Evolutionary conservation across 1,140 invertebrate genomes (phyloP).

Genomic region (Ceratoteleas bidentatus): DNA sequence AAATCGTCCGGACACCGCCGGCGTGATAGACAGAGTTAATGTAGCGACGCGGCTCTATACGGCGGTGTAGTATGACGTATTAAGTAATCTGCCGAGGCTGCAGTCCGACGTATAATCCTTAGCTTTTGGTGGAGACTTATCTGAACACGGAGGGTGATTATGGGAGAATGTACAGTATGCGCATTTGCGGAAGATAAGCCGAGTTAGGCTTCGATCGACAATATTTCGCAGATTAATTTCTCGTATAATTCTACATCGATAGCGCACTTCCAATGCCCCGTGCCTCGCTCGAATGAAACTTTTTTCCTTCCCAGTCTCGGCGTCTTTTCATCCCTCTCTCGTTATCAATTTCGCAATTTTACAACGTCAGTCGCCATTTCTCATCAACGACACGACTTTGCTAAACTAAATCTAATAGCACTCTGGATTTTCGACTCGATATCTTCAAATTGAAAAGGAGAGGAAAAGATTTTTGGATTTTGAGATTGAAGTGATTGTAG

Average conservation of each 20-base stretch:
- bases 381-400: no score
- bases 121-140: conserved; percentile 69
- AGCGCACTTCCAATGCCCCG: conserved; percentile 40
- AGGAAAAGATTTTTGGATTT: no score
- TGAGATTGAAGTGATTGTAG: no score
- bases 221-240: conserved; percentile 66
- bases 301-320: background rate
- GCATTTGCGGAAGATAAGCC: no score
- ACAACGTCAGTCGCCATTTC: no score
- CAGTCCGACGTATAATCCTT: conserved; percentile 74
- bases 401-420: no score
- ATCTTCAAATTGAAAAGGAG: no score
- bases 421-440: no score
- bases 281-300: conserved; percentile 45
- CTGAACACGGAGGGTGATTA: conserved; percentile 71
- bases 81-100: conserved; percentile 62
- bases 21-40: conserved; percentile 76
- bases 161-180: no score
- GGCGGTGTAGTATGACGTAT: conserved; percentile 64
- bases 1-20: conserved; percentile 52
- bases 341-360: no score
- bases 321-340: background rate
- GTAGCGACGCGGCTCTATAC: conserved; percentile 71
- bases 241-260: conserved; percentile 54
- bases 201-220: no score